Percentiles rank a stretch among this genome's conserved stretches.
Conservation (phyloP, 2,797 vertebrate genomes). For the Threskiornis aethiopicus region DNA sequence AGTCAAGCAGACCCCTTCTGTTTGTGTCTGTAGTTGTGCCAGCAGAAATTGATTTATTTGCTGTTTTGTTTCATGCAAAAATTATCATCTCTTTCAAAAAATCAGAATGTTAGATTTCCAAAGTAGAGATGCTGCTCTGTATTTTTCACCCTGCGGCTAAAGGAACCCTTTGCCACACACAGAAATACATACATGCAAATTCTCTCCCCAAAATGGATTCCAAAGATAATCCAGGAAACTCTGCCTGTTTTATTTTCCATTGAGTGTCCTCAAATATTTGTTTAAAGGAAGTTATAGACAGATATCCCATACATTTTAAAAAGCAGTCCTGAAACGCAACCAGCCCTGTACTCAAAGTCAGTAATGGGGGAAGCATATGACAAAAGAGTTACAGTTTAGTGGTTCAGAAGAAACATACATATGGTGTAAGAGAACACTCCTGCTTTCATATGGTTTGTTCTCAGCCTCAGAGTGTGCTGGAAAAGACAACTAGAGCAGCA, state of each 20-base stretch:
- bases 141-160: neutral
- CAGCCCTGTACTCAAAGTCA: neutral
- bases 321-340: neutral
- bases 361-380: neutral
- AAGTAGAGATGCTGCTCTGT: neutral
- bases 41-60: neutral
- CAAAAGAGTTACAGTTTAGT: neutral
- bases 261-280: neutral
- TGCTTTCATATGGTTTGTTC: neutral
- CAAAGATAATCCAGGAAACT: neutral
- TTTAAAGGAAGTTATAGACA: neutral
- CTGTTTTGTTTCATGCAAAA: neutral
- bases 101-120: neutral
- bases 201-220: neutral
- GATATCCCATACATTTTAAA: neutral
- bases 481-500: neutral
- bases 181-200: neutral
- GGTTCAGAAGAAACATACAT: neutral
- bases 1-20: slow-evolving; percentile 6
- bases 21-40: neutral
- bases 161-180: neutral
- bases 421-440: neutral
- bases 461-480: neutral
- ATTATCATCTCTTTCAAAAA: neutral
- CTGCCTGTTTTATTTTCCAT: neutral